Conservation (phyloP, 2,888 invertebrate species). For the Gryllus longicercus region DNA sequence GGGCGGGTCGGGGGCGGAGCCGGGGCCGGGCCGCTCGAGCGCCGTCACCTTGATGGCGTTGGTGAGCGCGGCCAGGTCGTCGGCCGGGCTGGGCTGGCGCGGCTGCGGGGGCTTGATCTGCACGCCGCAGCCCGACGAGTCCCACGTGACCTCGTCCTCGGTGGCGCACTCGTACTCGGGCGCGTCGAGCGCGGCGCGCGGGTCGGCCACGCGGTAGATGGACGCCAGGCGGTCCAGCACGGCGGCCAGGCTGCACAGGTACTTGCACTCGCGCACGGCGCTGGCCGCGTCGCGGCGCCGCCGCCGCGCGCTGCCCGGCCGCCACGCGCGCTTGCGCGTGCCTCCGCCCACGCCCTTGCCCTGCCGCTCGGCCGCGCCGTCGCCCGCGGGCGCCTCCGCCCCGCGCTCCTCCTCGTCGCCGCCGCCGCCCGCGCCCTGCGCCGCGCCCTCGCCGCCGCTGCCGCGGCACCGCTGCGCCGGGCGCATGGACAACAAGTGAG, state of each 20-base stretch:
- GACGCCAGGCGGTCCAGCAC: conserved; percentile 1
- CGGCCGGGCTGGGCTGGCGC: no score
- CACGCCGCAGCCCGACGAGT: conserved; percentile 1
- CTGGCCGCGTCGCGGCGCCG: neutral
- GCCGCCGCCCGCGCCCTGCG: neutral
- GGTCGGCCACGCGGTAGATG: neutral
- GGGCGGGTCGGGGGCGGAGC: no score
- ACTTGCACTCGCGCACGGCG: conserved; percentile 5
- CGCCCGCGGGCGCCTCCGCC: neutral
- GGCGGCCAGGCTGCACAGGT: conserved; percentile 1
- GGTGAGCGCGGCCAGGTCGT: no score
- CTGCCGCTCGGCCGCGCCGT: neutral
- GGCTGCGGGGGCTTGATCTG: neutral
- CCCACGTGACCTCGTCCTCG: neutral
- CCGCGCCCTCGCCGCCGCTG: neutral
- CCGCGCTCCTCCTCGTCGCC: neutral
- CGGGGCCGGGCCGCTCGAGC: no score
- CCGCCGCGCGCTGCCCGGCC: neutral
- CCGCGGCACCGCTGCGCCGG: no score
- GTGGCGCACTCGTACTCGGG: neutral
- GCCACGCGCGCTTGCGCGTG: neutral
- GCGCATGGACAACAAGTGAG: no score
- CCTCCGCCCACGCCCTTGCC: neutral
- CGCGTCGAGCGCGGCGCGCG: neutral
- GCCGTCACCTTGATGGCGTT: no score